These are phyloP conservation scores for Rotaria socialis DNA, from an alignment of 2,888 invertebrate species.

Conservation along the genomic window DNA sequence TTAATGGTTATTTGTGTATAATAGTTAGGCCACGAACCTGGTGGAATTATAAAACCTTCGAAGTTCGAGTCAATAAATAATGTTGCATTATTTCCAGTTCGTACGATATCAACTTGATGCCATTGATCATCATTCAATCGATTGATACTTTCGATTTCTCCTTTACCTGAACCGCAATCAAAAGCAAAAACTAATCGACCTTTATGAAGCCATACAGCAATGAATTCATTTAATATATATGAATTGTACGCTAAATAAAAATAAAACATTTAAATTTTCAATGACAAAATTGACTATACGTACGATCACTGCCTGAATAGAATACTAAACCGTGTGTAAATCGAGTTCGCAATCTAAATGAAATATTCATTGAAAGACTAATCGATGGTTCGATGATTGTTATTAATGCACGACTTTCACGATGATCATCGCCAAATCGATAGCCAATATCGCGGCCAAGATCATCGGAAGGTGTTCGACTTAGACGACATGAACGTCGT, in stretches of 20 bases:
- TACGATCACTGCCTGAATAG: slow-evolving; percentile 23
- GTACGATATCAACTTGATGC: slow-evolving; percentile 1
- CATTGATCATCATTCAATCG: slow-evolving; percentile 13
- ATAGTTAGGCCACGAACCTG: neutral
- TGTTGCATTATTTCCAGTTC: slow-evolving; percentile 9
- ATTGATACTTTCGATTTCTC: slow-evolving; percentile 15
- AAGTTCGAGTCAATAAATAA: neutral
- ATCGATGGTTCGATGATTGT: neutral
- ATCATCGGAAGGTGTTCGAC: neutral
- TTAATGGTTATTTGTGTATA: too few species aligned
- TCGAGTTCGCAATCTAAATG: slow-evolving; percentile 30
- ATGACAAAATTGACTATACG: neutral
- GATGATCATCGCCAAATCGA: slow-evolving; percentile 31
- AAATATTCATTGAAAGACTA: slow-evolving; percentile 3
- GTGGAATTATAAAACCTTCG: slow-evolving; percentile 31
- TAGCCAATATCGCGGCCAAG: neutral
- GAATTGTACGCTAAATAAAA: neutral
- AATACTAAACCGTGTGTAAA: neutral
- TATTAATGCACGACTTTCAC: slow-evolving; percentile 2
- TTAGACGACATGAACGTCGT: neutral
- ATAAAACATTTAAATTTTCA: neutral
- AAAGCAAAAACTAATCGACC: slow-evolving; percentile 41
- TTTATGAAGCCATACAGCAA: slow-evolving; percentile 41
- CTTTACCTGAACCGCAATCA: slow-evolving; percentile 42
- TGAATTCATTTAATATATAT: slow-evolving; percentile 31